Base-by-base conservation (phyloP, 2,888 invertebrate genomes). In the Drosophila nr. perissopoda region DNA sequence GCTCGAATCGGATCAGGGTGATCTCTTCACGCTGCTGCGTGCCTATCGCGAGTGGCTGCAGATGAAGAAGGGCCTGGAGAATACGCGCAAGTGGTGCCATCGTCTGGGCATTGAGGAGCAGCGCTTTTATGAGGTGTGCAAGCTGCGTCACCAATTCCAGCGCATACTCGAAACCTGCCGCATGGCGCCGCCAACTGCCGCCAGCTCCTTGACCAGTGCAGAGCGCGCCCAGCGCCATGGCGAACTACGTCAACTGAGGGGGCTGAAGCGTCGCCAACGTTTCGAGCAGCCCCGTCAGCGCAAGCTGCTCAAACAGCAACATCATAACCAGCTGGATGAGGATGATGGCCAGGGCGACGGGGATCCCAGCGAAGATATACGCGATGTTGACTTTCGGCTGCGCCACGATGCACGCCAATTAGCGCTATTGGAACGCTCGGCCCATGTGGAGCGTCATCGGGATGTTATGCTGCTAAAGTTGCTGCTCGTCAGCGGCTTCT, bases 51-150 rank as follows among this genome's bases (percentile, higher is more conserved):
- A 97, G 78, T 99, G 99, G 99, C 92, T 99, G 45, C 95, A 95
- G 82, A 95, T 97, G 40, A 98, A 98, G 91, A 94, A 95, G 60
- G 66, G 80, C 3, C 81, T 90, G 36, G 91, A 92, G 40, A 91
- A 90, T 36, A 95, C 96, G 0, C 94, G 96, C 52, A 95, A 95
- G 69, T 99, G 99, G 99, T 98, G 99, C 83, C 95, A 95, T 76
- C 95, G 97, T 66, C 94, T 98, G 67, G 99, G 98, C 0, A 94
- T 99, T 10, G 99, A 99, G 93, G 99, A 99, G 91, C 99, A 99
- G 92, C 94, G 99, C 29, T 96, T 99, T 89, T 99, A 99, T 91
- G 99, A 99, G 93, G 96, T 98, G 89, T 97, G 97, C 0, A 99
- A 99, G 94, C 94, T 99, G 8, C 95, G 98, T 40, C 95, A 96